phyloP scores from a whole-genome alignment of 2,113 vertebrate genomes.

The Leucopsar rothschildi region DNA sequence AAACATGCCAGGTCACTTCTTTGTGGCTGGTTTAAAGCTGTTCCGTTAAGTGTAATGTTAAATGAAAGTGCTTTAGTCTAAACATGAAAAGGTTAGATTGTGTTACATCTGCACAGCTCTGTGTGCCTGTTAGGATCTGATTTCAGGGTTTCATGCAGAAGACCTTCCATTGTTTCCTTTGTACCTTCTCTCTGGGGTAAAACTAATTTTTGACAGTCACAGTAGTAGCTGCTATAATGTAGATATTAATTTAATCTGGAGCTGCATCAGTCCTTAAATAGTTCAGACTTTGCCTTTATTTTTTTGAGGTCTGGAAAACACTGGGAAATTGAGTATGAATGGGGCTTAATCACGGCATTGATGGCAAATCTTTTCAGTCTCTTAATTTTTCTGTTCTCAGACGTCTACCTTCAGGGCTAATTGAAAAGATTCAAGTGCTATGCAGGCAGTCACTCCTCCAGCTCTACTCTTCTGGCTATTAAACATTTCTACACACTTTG shows the following conservation, averaged over 20 bases:
- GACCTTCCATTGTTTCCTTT: conserved; percentile 59
- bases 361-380: conserved; percentile 17
- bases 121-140: conserved; percentile 45
- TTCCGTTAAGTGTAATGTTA: conserved; percentile 50
- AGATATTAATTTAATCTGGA: conserved; percentile 66
- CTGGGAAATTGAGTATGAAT: conserved; percentile 54
- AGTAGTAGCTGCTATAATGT: conserved; percentile 53
- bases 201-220: conserved; percentile 57
- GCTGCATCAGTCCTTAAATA: conserved; percentile 53
- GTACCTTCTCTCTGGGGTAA: conserved; percentile 56
- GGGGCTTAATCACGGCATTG: conserved; percentile 2
- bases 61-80: conserved; percentile 52
- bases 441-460: background rate
- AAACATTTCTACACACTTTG: conserved; percentile 21
- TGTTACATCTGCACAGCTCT: conserved; percentile 35
- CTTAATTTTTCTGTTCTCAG: background rate
- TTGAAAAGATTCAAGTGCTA: conserved; percentile 4
- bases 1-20: conserved; percentile 71
- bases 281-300: conserved; percentile 41
- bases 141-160: conserved; percentile 58
- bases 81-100: conserved; percentile 72
- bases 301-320: conserved; percentile 29
- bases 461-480: background rate
- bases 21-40: conserved; percentile 62
- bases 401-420: conserved; percentile 2